Conservation (phyloP, 2,888 invertebrate genomes). For the Agonopterix alstromeriana region DNA sequence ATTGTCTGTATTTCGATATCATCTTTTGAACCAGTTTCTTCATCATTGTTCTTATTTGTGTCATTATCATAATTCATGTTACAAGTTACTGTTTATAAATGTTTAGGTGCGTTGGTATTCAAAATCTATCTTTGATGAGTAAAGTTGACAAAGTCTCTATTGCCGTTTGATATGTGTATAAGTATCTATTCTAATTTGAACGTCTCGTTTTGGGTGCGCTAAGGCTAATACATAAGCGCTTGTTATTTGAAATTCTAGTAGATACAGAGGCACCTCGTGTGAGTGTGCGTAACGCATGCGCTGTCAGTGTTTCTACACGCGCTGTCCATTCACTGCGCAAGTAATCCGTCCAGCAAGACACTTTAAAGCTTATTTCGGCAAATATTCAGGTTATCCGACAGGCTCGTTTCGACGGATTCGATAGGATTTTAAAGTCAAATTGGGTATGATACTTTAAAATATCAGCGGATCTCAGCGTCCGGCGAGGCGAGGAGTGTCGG, state of each 20-base stretch:
- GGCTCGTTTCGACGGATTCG: conserved; percentile 42
- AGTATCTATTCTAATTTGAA: not conserved
- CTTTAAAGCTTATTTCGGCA: conserved; percentile 42
- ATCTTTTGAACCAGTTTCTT: not conserved
- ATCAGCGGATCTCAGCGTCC: conserved; percentile 48
- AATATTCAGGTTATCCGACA: conserved; percentile 51
- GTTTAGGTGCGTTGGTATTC: too few species aligned
- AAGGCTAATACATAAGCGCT: conserved; percentile 14
- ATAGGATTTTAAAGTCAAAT: conserved; percentile 72
- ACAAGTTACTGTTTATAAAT: too few species aligned
- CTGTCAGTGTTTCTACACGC: conserved; percentile 46
- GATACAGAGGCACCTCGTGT: conserved; percentile 29
- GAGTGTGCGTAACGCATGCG: conserved; percentile 68
- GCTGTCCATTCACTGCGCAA: conserved; percentile 68
- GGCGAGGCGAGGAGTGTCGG: conserved; percentile 32
- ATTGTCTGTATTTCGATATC: too few species aligned
- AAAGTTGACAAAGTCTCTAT: too few species aligned
- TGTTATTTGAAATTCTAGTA: conserved; percentile 21
- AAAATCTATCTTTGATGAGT: too few species aligned
- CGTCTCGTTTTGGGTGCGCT: conserved; percentile 27
- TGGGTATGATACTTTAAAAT: conserved; percentile 61
- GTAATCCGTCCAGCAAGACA: conserved; percentile 44
- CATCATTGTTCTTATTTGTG: not conserved
- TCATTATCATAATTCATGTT: not conserved
- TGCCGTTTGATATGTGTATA: too few species aligned